These are phyloP conservation scores for Dicaeum eximium DNA, from an alignment of 2,113 vertebrate genomes.

Conservation along the genomic window DNA sequence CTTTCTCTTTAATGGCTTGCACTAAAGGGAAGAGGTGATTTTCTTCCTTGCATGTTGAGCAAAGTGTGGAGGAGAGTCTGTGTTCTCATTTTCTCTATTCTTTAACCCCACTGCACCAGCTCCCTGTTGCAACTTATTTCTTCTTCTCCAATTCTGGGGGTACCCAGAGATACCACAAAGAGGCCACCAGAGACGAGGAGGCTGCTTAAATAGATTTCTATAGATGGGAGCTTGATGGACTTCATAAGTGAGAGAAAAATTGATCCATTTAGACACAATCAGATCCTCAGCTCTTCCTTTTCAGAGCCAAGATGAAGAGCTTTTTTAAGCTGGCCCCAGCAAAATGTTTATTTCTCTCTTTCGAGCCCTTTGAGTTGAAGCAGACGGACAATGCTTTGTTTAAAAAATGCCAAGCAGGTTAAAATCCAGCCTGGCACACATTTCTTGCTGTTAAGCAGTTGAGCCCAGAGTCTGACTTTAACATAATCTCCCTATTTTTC, in stretches of 20 bases:
- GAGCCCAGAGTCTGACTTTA: not conserved
- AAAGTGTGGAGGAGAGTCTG: not conserved
- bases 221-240: not conserved
- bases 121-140: not conserved
- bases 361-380: not conserved
- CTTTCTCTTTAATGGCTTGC: conserved; percentile 11
- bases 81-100: not conserved
- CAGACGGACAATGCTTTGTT: not conserved
- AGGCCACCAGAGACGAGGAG: not conserved
- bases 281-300: not conserved
- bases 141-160: not conserved
- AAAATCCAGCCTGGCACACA: not conserved
- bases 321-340: not conserved
- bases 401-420: not conserved
- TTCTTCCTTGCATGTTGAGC: not conserved
- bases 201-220: not conserved
- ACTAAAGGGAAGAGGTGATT: not conserved
- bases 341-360: not conserved
- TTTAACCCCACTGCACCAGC: not conserved
- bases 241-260: not conserved
- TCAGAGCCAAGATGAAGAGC: not conserved
- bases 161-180: not conserved
- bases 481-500: not conserved
- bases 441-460: not conserved
- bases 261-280: not conserved